Evolutionary conservation across 2,113 vertebrate species (phyloP).

Genomic region (Oxyura jamaicensis): DNA sequence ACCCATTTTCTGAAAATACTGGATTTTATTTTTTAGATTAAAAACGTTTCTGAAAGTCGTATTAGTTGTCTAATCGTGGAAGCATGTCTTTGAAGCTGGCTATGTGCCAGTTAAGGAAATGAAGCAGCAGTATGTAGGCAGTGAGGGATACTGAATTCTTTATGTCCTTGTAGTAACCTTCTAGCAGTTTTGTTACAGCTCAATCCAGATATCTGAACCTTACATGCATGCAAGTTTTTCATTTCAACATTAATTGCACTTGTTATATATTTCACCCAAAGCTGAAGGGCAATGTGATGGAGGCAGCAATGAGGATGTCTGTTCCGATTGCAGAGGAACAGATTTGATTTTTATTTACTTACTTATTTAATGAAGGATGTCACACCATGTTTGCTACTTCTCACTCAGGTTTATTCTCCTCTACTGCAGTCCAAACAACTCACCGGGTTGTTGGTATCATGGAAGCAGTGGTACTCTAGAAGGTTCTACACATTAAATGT

Average conservation of each 20-base stretch:
- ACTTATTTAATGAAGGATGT: neutral
- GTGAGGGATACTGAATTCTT: neutral
- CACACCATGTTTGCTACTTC: neutral
- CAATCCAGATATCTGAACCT: neutral
- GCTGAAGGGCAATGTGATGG: neutral
- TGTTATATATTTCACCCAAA: neutral
- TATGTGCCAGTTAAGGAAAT: neutral
- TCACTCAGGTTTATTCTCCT: neutral
- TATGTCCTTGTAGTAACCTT: neutral
- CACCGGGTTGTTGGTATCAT: neutral
- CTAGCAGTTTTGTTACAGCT: neutral
- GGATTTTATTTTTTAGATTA: neutral
- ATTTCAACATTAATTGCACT: neutral
- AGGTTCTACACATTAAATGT: neutral
- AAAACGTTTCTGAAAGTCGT: neutral
- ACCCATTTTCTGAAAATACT: neutral
- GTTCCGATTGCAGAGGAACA: rapidly evolving
- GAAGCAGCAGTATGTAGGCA: neutral
- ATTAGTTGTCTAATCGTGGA: neutral
- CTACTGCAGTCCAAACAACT: neutral
- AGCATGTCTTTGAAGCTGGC: neutral
- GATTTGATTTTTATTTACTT: neutral
- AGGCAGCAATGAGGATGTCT: neutral
- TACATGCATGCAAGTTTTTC: rapidly evolving
- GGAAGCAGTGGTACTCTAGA: neutral